Percentiles rank a stretch among this genome's conserved stretches.
Conservation (phyloP, 2,113 vertebrate genomes). For the Oryzias woworae region DNA sequence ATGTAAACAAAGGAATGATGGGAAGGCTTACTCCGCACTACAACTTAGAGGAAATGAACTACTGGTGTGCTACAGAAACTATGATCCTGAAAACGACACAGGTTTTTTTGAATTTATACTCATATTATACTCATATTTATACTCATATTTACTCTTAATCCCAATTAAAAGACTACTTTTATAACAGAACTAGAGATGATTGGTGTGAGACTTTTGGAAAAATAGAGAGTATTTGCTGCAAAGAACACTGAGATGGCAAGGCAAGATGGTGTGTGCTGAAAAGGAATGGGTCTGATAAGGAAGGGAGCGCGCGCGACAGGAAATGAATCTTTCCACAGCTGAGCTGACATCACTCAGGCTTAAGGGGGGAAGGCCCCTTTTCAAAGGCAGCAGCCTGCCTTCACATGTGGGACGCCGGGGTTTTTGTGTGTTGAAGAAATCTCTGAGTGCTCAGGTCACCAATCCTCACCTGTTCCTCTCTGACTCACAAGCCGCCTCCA, state of each 20-base stretch:
- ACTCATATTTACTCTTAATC: neutral
- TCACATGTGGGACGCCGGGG: constrained; percentile 63
- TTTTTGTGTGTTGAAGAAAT: constrained; percentile 22
- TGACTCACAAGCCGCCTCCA: constrained; percentile 42
- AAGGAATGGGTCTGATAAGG: constrained; percentile 33
- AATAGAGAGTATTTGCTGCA: constrained; percentile 26
- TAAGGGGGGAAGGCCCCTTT: constrained; percentile 45
- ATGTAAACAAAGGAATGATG: too few species aligned
- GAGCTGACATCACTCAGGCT: constrained; percentile 73
- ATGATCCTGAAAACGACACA: too few species aligned
- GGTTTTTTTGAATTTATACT: too few species aligned
- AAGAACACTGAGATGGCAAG: constrained; percentile 30
- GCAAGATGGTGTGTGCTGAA: constrained; percentile 3
- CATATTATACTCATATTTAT: too few species aligned
- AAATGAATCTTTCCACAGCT: constrained; percentile 75
- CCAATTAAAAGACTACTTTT: too few species aligned
- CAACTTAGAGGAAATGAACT: too few species aligned
- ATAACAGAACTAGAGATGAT: too few species aligned
- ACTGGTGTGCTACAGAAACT: too few species aligned
- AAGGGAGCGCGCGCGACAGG: constrained; percentile 23
- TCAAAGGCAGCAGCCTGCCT: constrained; percentile 54
- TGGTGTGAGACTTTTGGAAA: constrained; percentile 23
- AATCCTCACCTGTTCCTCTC: constrained; percentile 59
- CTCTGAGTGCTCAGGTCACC: constrained; percentile 26
- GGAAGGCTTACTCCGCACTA: too few species aligned